Conservation (phyloP, 1,140 invertebrate species). For the Coenobita brevimanus region DNA sequence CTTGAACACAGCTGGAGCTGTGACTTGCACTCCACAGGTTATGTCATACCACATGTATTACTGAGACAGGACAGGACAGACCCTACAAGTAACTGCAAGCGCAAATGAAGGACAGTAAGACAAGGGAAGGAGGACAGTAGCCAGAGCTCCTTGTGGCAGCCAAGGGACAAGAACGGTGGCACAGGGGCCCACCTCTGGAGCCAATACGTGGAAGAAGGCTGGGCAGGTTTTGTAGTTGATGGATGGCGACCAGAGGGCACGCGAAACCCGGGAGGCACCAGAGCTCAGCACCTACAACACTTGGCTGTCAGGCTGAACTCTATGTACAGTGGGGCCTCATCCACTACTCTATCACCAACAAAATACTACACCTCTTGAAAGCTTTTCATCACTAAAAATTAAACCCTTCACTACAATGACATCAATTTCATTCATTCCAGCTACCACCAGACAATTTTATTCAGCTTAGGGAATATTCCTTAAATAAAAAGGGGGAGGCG, state of each 20-base stretch:
- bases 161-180: constrained; percentile 37
- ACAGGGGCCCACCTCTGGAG: constrained; percentile 56
- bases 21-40: too few species aligned
- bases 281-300: constrained; percentile 66
- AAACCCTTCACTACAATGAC: background rate
- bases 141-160: constrained; percentile 39
- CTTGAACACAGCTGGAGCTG: too few species aligned
- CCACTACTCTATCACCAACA: background rate
- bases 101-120: background rate
- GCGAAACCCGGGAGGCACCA: constrained; percentile 35
- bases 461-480: too few species aligned
- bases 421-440: background rate
- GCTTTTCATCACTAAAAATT: too few species aligned
- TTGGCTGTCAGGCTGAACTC: constrained; percentile 41
- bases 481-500: too few species aligned
- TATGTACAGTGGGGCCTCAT: constrained; percentile 47
- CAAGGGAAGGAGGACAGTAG: constrained; percentile 32
- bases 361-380: too few species aligned
- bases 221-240: constrained; percentile 66
- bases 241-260: constrained; percentile 60
- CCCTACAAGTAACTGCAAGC: constrained; percentile 44
- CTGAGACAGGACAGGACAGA: constrained; percentile 13
- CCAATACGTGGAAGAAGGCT: constrained; percentile 66
- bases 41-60: background rate
- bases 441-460: background rate